Evolutionary conservation across 2,888 invertebrate species (phyloP), one percentile per base, ranked within the genome.

Genomic region (Camptogramma bilineatum): DNA sequence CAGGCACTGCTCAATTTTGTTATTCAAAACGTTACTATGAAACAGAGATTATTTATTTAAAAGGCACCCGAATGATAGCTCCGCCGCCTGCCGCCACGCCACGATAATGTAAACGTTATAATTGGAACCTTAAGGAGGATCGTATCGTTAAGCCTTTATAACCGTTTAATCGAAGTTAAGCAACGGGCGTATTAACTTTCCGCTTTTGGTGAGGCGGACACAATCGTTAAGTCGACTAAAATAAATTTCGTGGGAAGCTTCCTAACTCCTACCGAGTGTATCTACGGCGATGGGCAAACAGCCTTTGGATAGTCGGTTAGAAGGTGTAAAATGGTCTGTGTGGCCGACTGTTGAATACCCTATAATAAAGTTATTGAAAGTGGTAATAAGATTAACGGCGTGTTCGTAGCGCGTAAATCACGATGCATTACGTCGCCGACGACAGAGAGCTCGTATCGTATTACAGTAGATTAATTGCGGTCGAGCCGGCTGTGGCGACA

Each of bases 321-420:
- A 89, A 86, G 85, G 88, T 87, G 72, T 80, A 87, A 79, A 86
- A 84, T 91, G 72, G 85, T 79, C 68, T 82, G 86, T 76, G 72
- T 72, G 72, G 76, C 73, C 73, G 77, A 74, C 76, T 78, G 77
- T 81, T 74, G 75, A 77, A 83, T 79, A 80, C 78, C 81, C 81
- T 84, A 86, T 92, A 87, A 91, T 91, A 88, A 91, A 91, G 90
- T 92, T 92, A 92, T 92, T 90, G 90, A 90, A 91, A 91, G 91
- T 90, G 91, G 89, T 91, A 91, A 91, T 91, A 92, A 92, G 92
- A 92, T 92, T 90, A 92, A 92, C 88, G 86, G 85, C 86, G 84
- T 80, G 86, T 86, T 87, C 85, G 84, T 81, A 73, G 86, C 81
- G 80, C 88, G 87, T 92, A 92, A 92, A 92, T 92, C 91, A 91